phyloP scores from a whole-genome alignment of 2,888 invertebrate genomes.

The Aphrophora alni region DNA sequence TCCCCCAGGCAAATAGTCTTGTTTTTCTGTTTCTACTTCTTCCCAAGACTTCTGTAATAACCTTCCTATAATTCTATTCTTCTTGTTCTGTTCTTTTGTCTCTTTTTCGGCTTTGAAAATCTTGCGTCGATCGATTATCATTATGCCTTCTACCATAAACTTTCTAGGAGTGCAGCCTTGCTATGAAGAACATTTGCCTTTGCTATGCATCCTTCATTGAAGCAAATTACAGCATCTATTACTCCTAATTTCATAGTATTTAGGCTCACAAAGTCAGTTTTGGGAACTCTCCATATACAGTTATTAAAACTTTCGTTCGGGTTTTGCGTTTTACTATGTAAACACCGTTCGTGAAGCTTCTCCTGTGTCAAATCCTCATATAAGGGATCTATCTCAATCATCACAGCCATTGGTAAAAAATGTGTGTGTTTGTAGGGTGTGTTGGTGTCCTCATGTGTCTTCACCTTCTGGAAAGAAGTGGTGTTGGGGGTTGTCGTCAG shows the following conservation, averaged over 20 bases:
- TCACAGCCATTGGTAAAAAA: neutral
- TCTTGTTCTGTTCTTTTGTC: neutral
- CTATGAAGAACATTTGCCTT: conserved; percentile 4
- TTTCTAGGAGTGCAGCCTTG: neutral
- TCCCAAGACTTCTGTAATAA: too few species aligned
- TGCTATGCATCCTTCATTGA: neutral
- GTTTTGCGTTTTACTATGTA: neutral
- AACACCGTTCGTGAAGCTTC: neutral
- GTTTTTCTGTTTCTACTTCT: too few species aligned
- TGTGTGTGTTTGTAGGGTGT: neutral
- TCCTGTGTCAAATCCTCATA: too few species aligned
- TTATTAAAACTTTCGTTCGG: neutral
- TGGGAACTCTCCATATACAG: neutral
- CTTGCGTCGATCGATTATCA: neutral
- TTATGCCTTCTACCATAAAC: conserved; percentile 6
- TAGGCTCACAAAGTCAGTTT: neutral
- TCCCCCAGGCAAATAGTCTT: too few species aligned
- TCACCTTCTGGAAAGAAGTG: conserved; percentile 27
- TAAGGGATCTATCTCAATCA: too few species aligned
- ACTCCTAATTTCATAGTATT: neutral
- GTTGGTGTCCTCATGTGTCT: too few species aligned
- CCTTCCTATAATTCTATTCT: too few species aligned
- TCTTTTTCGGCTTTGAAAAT: conserved; percentile 2
- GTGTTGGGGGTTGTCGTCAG: conserved; percentile 38
- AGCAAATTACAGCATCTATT: neutral